Conservation (phyloP, 2,888 invertebrate genomes). For the Acronicta leporina region DNA sequence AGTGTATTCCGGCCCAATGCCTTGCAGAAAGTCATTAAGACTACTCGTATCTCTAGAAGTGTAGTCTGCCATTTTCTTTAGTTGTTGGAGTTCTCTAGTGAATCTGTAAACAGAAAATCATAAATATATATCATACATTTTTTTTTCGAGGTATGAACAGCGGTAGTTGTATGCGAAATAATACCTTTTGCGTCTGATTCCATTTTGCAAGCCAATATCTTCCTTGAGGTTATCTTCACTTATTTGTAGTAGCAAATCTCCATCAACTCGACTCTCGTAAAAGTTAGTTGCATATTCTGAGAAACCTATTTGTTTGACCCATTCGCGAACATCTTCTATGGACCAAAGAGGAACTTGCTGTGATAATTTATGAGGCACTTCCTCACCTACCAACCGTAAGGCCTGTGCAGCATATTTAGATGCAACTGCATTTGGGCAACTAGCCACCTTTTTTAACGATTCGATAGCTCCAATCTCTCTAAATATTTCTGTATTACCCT, state of each 20-base stretch:
- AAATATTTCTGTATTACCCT: slow-evolving; percentile 97
- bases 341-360: slow-evolving; percentile 99
- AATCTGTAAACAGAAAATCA: slow-evolving; percentile 89
- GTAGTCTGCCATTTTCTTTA: slow-evolving; percentile 99
- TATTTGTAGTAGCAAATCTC: slow-evolving; percentile 97
- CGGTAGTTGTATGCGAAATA: not conserved
- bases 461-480: slow-evolving; percentile 98
- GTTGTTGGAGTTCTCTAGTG: slow-evolving; percentile 96
- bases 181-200: slow-evolving; percentile 96
- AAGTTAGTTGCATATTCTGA: slow-evolving; percentile 95
- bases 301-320: slow-evolving; percentile 99
- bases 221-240: slow-evolving; percentile 97
- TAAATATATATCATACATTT: slow-evolving; percentile 2
- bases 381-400: slow-evolving; percentile 97
- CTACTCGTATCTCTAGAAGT: slow-evolving; percentile 97
- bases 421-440: slow-evolving; percentile 99
- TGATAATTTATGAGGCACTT: slow-evolving; percentile 98
- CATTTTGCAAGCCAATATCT: slow-evolving; percentile 97
- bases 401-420: slow-evolving; percentile 99
- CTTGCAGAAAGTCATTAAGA: slow-evolving; percentile 95
- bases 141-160: no score
- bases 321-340: slow-evolving; percentile 98
- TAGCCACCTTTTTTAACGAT: slow-evolving; percentile 98
- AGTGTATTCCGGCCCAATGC: slow-evolving; percentile 96
- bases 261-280: slow-evolving; percentile 97